These are phyloP conservation scores for pig (Sus scrofa) DNA, from an alignment of 2,113 vertebrate genomes.

Conservation along the genomic window DNA sequence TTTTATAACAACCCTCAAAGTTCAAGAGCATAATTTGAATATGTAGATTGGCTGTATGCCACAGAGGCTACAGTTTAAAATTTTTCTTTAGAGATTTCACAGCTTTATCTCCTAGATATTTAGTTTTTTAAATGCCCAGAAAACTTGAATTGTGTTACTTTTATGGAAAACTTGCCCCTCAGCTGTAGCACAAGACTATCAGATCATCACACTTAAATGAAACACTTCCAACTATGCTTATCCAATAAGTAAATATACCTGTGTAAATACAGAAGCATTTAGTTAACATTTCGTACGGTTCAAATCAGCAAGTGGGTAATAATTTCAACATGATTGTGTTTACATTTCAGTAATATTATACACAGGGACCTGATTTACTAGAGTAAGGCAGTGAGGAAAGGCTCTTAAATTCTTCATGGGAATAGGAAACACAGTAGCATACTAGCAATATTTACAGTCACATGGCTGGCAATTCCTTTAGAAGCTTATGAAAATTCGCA, in stretches of 20 bases:
- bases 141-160: not conserved
- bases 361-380: slow-evolving; percentile 45
- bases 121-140: not conserved
- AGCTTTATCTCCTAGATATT: not conserved
- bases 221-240: slow-evolving; percentile 56
- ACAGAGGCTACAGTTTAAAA: not conserved
- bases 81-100: not conserved
- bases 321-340: slow-evolving; percentile 74
- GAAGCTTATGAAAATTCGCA: not conserved
- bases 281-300: slow-evolving; percentile 40
- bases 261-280: slow-evolving; percentile 67
- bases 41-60: not conserved
- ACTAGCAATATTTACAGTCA: not conserved
- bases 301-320: slow-evolving; percentile 66
- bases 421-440: not conserved
- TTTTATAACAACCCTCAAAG: not conserved
- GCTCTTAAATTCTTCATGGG: not conserved
- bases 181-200: not conserved
- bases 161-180: not conserved
- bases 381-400: slow-evolving; percentile 44
- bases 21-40: not conserved
- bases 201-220: slow-evolving; percentile 66
- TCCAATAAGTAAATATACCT: slow-evolving; percentile 71
- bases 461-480: not conserved
- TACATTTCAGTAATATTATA: slow-evolving; percentile 68